Evolutionary conservation across 2,113 vertebrate species (phyloP).

Genomic region (Agapornis roseicollis): DNA sequence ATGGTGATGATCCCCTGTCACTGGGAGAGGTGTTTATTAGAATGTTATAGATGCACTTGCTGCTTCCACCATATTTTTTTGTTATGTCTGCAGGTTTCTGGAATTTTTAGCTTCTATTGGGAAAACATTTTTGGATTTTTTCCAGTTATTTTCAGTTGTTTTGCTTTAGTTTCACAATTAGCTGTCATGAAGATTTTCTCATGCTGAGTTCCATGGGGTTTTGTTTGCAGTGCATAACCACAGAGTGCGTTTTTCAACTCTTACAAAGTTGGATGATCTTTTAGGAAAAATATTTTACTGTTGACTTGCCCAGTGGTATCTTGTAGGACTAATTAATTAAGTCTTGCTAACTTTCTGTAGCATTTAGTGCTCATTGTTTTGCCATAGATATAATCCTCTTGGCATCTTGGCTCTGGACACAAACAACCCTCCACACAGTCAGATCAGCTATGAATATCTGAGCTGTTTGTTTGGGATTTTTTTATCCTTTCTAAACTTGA

Average conservation of each 20-base stretch:
- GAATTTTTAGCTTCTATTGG: background rate
- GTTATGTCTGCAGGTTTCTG: background rate
- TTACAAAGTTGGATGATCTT: background rate
- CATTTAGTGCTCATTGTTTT: background rate
- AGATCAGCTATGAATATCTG: background rate
- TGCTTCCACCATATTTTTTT: background rate
- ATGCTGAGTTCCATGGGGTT: background rate
- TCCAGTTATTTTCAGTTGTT: background rate
- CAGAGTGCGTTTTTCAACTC: background rate
- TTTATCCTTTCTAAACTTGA: background rate
- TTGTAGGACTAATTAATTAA: background rate
- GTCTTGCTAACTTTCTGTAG: background rate
- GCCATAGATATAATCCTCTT: background rate
- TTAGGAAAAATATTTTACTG: conserved; percentile 1
- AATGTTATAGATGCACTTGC: background rate
- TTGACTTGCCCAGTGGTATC: background rate
- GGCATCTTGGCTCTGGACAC: background rate
- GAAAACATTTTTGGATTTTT: background rate
- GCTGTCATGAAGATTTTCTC: background rate
- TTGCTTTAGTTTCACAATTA: background rate
- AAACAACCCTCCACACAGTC: background rate
- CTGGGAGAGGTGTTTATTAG: rapidly evolving
- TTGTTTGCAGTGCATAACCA: background rate
- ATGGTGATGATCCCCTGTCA: background rate
- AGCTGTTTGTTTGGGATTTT: background rate